A percentile compares a stretch with the other conserved stretches of the same genome.
These are phyloP conservation scores for Ameiurus melas DNA, from an alignment of 2,113 vertebrate species.

Conservation along the genomic window DNA sequence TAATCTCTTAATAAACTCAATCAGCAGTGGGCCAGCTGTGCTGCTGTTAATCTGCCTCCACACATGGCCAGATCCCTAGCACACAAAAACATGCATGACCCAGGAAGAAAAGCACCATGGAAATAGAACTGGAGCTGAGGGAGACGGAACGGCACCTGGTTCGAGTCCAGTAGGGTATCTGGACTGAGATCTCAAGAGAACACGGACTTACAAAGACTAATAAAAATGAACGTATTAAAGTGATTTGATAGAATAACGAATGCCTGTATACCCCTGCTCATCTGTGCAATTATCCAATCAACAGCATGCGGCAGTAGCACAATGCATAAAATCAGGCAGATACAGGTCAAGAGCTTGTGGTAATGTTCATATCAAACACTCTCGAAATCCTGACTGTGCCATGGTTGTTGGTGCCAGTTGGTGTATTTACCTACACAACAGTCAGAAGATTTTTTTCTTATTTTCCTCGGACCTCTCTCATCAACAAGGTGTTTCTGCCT, in stretches of 20 bases:
- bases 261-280: not conserved
- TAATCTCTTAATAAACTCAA: conserved; percentile 39
- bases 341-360: not conserved
- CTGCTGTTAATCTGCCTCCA: conserved; percentile 1
- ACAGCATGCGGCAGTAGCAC: too few relatives aligned
- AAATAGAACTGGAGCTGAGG: conserved; percentile 9
- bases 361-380: not conserved
- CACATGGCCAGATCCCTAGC: not conserved
- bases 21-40: conserved; percentile 30
- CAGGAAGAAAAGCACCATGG: conserved; percentile 18
- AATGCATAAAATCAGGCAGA: conserved; percentile 1
- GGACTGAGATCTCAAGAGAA: conserved; percentile 13
- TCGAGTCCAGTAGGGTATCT: conserved; percentile 3
- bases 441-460: too few relatives aligned
- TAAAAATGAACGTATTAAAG: not conserved
- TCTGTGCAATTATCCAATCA: not conserved
- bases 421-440: not conserved
- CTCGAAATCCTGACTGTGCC: not conserved
- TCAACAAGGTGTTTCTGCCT: not conserved
- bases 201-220: not conserved
- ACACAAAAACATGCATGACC: conserved; percentile 4
- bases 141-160: not conserved
- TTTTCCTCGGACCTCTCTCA: not conserved
- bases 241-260: not conserved
- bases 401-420: not conserved